Percentiles rank a stretch among this genome's conserved stretches.
These are phyloP conservation scores for Onychorhynchus coronatus DNA, from an alignment of 2,113 vertebrate genomes.

Conservation along the genomic window DNA sequence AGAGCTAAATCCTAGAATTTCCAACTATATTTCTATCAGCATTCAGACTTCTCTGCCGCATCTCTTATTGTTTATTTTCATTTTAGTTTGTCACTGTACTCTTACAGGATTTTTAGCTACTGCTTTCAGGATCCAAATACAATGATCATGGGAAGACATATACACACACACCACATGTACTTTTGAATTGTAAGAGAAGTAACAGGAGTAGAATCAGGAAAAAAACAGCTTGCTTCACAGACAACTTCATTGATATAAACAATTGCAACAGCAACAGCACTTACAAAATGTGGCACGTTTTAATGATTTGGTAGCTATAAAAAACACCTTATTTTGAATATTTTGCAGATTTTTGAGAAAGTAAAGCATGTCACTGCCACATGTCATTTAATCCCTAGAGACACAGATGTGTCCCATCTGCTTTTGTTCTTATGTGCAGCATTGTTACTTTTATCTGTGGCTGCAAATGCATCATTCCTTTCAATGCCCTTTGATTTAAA, in stretches of 20 bases:
- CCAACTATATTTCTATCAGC: neutral
- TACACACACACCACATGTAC: neutral
- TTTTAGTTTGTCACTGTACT: neutral
- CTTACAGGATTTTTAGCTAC: neutral
- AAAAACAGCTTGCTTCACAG: neutral
- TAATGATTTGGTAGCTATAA: neutral
- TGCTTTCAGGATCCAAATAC: neutral
- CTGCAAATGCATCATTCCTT: neutral
- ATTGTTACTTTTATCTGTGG: neutral
- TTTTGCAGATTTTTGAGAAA: slow-evolving; percentile 14
- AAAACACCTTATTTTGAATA: neutral
- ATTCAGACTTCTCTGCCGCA: neutral
- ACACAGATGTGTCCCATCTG: neutral
- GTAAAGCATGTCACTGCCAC: neutral
- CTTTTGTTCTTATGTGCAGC: slow-evolving; percentile 9
- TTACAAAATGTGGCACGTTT: neutral
- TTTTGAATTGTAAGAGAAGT: neutral
- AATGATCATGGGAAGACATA: neutral
- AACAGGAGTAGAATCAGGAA: neutral
- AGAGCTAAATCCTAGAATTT: neutral
- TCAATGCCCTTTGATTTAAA: neutral
- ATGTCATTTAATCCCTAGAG: slow-evolving; percentile 2
- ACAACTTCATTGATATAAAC: neutral
- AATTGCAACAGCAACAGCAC: neutral
- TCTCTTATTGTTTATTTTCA: neutral